Evolutionary conservation across 1,140 invertebrate genomes (phyloP).

Genomic region (Archivesica marissinica): DNA sequence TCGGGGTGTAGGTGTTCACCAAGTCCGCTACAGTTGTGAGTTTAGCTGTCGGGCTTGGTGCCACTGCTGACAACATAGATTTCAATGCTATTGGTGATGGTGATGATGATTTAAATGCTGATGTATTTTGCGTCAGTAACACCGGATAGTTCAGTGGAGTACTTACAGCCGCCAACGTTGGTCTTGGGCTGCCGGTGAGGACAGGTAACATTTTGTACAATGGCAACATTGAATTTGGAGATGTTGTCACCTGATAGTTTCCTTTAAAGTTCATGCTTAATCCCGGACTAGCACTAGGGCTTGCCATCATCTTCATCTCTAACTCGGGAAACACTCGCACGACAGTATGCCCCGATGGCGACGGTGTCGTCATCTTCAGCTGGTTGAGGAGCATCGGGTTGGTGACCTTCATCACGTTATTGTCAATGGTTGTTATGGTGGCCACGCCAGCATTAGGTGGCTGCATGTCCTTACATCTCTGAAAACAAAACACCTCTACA

Average conservation of each 20-base stretch:
- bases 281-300: background rate
- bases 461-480: conserved; percentile 56
- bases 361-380: background rate
- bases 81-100: background rate
- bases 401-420: background rate
- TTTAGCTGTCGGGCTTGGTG: background rate
- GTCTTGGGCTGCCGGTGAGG: background rate
- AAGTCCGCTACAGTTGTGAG: background rate
- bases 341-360: background rate
- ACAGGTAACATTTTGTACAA: conserved; percentile 14
- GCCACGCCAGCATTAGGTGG: background rate
- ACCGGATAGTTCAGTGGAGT: conserved; percentile 14
- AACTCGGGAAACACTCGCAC: background rate
- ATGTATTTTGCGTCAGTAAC: conserved; percentile 7
- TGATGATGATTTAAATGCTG: conserved; percentile 7
- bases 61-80: background rate
- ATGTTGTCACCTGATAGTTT: background rate
- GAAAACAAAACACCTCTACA: too few species aligned
- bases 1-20: background rate
- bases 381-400: background rate
- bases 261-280: background rate
- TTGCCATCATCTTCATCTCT: background rate
- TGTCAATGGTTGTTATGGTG: background rate
- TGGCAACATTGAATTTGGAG: background rate
- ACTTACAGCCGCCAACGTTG: background rate